Evolutionary conservation across 2,888 invertebrate genomes (phyloP), one percentile per base, ranked within the genome.

Genomic region (Notocelia uddmanniana): DNA sequence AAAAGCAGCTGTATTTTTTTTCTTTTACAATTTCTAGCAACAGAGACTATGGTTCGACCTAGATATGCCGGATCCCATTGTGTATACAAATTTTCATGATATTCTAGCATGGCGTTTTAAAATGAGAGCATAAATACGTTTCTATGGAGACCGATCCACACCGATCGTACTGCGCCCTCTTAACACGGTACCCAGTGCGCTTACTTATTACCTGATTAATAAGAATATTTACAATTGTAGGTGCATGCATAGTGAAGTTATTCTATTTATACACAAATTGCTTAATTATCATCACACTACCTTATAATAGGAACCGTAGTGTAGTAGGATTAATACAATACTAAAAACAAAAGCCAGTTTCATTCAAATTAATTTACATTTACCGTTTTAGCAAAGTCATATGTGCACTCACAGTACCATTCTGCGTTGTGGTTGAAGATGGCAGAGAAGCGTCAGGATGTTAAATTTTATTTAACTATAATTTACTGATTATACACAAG

Each of bases 401-500:
- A 41, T 3, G 13, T 15, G 41, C 13, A 13, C 8, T n/a, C 37
- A 13, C 37, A 37, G 37, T 45, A 5, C 45, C 45, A n/a, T 45
- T 45, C 45, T 5, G 45, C 45, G 1, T 37, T 37, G 37, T 37
- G 13, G 37, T 37, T 37, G 13, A 37, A 3, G 13, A 45, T 45
- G 45, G 13, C 11, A 21, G 21, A 2, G 9, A 60, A 45, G 11
- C 26, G n/a, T 41, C 41, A 45, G 21, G 15, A 11, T n/a, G 10
- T 45, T 23, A 6, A 55, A 48, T 62, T 62, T 48, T n/a, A 26
- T 62, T 62, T 62, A 45, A 48, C 60, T 62, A 26, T 48, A 62
- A 62, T n/a, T 26, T 45, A 11, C 45, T 21, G 48, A 48, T 62
- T 62, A 62, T 62, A 62, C 63, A 60, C 68, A 45, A 76, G 75